Base-by-base conservation (phyloP, 2,797 vertebrate species). In the Falco concolor region DNA sequence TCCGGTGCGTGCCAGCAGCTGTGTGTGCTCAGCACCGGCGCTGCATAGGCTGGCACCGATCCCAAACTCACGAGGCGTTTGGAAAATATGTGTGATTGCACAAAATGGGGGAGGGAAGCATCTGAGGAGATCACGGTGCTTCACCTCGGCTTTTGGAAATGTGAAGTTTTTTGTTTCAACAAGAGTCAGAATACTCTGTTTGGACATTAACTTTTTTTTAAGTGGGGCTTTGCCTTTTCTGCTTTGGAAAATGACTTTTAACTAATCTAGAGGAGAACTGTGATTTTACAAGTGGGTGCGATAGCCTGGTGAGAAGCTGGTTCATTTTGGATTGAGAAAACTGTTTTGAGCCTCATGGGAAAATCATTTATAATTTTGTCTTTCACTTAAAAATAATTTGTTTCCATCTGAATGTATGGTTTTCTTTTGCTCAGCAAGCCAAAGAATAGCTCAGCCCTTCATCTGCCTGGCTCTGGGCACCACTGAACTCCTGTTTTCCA, bases 1-100 rank as follows among this genome's bases (percentile, higher is more conserved):
- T 38, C 47, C 2, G 14, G 84, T 9, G 56, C 2, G 34, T 85
- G 80, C 50, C 7, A 0, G 89, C 89, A 88, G 89, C 91, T 72
- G 87, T 5, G 68, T 45, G 93, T 5, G 87, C 89, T 90, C 73
- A 5, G 77, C 87, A 17, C 91, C 10, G 8, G 69, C 32, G 24
- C 92, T 92, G 94, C 95, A 93, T 90, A 81, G 94, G 64, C 92
- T 94, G 94, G 92, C 65, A 13, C 61, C 4, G 32, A 67, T 94
- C 94, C 94, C 94, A 94, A 78, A 20, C 57, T 50, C 78, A 14
- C 8, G 3, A 38, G 7, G 65, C 5, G 12, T 42, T 90, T 45
- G 22, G 94, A 77, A 89, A 75, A 87, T 77, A 45, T 12, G 14
- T 73, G 73, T 36, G 73, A 64, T 80, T 67, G 87, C 92, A 67